Conservation (phyloP, 92 coral and sea anemone genomes). For the Bergia puertoricense region DNA sequence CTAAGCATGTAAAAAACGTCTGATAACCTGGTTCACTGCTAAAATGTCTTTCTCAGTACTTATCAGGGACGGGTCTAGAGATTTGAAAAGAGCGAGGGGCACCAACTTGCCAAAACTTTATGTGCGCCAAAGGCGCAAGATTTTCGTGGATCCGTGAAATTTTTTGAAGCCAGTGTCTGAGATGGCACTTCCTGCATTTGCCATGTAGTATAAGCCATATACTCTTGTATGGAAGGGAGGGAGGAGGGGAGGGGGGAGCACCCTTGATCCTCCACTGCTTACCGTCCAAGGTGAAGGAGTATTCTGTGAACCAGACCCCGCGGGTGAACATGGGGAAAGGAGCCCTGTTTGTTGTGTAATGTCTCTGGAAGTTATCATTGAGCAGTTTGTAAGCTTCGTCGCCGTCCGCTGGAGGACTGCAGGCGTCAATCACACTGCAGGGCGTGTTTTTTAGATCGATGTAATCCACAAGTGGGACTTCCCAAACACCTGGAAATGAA, state of each 20-base stretch:
- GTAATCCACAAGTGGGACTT: conserved; percentile 73
- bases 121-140: neutral
- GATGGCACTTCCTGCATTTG: too few relatives aligned
- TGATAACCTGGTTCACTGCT: too few relatives aligned
- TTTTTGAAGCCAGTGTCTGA: too few relatives aligned
- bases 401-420: conserved; percentile 49
- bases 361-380: conserved; percentile 54
- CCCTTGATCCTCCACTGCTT: neutral
- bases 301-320: conserved; percentile 45
- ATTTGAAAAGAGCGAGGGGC: neutral
- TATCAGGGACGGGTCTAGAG: too few relatives aligned
- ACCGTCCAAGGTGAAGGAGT: conserved; percentile 45
- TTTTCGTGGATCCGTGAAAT: too few relatives aligned
- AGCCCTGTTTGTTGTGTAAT: conserved; percentile 67
- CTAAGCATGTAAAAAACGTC: too few relatives aligned
- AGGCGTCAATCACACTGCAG: conserved; percentile 62
- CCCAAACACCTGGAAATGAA: conserved; percentile 78
- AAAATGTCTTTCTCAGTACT: too few relatives aligned
- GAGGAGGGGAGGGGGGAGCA: too few relatives aligned
- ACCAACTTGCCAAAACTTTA: too few relatives aligned
- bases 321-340: conserved; percentile 72
- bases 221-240: too few relatives aligned
- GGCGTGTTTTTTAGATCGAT: conserved; percentile 33
- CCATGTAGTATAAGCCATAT: too few relatives aligned
- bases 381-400: conserved; percentile 58